Conservation (phyloP, 92 coral and sea anemone genomes). For the Virgularia gustaviana region DNA sequence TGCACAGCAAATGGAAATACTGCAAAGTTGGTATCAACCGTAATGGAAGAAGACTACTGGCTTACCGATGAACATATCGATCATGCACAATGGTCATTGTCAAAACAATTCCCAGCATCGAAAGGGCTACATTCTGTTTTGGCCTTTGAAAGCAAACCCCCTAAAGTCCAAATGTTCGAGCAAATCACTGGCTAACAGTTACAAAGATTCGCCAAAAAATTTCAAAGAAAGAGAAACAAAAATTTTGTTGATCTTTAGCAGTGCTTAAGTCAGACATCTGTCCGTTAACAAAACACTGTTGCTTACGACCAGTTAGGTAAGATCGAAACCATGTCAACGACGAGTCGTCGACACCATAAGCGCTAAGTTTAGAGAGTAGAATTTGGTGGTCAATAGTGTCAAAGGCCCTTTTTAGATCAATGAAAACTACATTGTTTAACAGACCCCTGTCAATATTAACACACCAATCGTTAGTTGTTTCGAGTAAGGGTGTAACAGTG, state of each 20-base stretch:
- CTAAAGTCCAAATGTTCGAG: no score
- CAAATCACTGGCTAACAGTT: no score
- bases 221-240: no score
- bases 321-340: constrained; percentile 1
- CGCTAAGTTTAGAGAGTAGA: neutral
- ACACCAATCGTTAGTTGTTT: neutral
- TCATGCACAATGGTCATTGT: constrained; percentile 13
- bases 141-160: no score
- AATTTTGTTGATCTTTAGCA: no score
- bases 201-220: no score
- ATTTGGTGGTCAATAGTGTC: constrained; percentile 6
- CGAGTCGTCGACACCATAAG: neutral
- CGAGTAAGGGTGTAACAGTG: constrained; percentile 9
- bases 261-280: no score
- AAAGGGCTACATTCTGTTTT: no score
- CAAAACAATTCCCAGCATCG: no score
- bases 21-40: neutral
- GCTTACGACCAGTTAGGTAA: constrained; percentile 6
- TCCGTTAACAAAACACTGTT: no score
- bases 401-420: neutral
- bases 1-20: constrained; percentile 7
- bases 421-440: neutral
- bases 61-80: no score
- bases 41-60: constrained; percentile 13
- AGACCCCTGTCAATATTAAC: neutral